Percentiles rank a stretch among this genome's conserved stretches.
Evolutionary conservation across 2,797 vertebrate species (phyloP).

Genomic region (Aldrovandia affinis): DNA sequence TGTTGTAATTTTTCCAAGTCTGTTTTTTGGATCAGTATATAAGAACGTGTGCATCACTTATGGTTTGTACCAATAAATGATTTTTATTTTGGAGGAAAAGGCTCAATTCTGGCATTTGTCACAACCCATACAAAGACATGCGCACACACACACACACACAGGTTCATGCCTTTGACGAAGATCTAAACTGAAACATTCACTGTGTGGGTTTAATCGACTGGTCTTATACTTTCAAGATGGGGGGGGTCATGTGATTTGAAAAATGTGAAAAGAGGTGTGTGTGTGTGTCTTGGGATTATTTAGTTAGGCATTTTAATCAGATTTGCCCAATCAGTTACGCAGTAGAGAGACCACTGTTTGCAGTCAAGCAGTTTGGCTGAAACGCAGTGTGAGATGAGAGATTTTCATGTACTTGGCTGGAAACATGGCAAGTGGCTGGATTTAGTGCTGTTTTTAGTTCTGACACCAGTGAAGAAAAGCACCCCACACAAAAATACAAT

Average conservation of each 20-base stretch:
- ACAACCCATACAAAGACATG: neutral
- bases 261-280: neutral
- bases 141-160: neutral
- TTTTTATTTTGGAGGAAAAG: constrained; percentile 70
- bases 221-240: neutral
- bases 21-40: constrained; percentile 59
- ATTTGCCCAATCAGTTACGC: neutral
- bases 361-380: neutral
- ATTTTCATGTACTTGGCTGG: too few relatives aligned
- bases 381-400: neutral
- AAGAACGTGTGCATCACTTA: constrained; percentile 56
- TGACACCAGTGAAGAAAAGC: neutral
- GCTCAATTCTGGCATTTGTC: constrained; percentile 7
- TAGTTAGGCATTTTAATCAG: neutral
- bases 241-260: neutral
- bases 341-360: neutral
- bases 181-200: neutral
- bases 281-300: neutral
- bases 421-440: too few relatives aligned
- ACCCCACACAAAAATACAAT: neutral
- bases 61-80: constrained; percentile 73
- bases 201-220: neutral
- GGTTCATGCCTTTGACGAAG: neutral
- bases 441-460: neutral
- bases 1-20: constrained; percentile 23